Evolutionary conservation across 92 coral and sea anemone species (phyloP).

Genomic region (Bergia sp.): DNA sequence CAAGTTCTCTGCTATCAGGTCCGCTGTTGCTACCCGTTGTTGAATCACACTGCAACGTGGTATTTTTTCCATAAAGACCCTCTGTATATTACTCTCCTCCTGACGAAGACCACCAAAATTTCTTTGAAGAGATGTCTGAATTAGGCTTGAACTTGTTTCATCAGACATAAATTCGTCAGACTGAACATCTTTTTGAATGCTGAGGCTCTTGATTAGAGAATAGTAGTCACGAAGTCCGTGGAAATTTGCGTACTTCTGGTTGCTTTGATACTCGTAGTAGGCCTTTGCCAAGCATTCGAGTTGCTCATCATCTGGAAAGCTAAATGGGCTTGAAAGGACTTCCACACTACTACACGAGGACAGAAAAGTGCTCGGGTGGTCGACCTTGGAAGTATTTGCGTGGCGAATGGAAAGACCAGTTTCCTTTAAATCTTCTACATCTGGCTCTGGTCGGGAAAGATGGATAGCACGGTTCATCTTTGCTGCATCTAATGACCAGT

Average conservation of each 20-base stretch:
- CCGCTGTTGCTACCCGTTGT: slow-evolving; percentile 63
- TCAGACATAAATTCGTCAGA: slow-evolving; percentile 35
- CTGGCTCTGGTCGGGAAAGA: slow-evolving; percentile 97
- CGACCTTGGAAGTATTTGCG: slow-evolving; percentile 45
- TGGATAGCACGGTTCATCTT: slow-evolving; percentile 99
- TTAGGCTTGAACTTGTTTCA: slow-evolving; percentile 51
- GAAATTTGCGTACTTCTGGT: slow-evolving; percentile 79
- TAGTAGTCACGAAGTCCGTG: slow-evolving; percentile 99
- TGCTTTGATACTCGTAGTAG: slow-evolving; percentile 73
- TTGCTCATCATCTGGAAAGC: slow-evolving; percentile 50
- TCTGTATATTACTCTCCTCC: slow-evolving; percentile 71
- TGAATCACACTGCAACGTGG: slow-evolving; percentile 44
- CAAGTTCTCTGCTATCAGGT: slow-evolving; percentile 83
- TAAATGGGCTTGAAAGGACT: not conserved
- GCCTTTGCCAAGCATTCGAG: slow-evolving; percentile 85
- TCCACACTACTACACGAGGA: not conserved
- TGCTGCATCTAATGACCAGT: slow-evolving; percentile 99
- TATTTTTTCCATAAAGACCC: slow-evolving; percentile 70
- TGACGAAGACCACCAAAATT: slow-evolving; percentile 91
- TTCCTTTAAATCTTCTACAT: slow-evolving; percentile 76
- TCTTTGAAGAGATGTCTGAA: slow-evolving; percentile 84
- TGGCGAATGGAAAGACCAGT: slow-evolving; percentile 89
- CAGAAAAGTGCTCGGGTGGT: not conserved
- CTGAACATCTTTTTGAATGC: slow-evolving; percentile 27
- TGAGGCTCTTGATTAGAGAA: slow-evolving; percentile 89